A percentile compares a stretch with the other conserved stretches of the same genome.
Evolutionary conservation across 2,113 vertebrate genomes (phyloP).

Genomic region (Neogale vison): DNA sequence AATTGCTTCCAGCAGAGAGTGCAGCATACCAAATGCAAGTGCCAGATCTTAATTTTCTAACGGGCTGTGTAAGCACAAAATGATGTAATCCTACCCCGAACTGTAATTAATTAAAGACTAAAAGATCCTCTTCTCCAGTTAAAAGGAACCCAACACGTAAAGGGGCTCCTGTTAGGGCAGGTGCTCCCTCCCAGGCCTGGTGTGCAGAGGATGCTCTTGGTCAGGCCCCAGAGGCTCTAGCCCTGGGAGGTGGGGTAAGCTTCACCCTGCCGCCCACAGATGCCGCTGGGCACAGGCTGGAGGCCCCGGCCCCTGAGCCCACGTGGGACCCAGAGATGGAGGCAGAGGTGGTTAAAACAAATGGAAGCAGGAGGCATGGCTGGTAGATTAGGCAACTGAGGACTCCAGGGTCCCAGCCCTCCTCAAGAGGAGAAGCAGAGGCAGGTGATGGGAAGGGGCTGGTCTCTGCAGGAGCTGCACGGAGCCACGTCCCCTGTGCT

Average conservation of each 20-base stretch:
- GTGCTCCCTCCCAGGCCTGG: not conserved
- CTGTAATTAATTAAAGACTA: not conserved
- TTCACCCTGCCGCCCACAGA: not conserved
- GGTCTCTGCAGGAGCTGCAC: not conserved
- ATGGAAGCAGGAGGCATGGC: not conserved
- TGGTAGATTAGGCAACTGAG: not conserved
- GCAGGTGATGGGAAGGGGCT: not conserved
- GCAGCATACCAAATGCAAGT: not conserved
- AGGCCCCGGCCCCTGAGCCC: not conserved
- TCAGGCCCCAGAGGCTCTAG: fast-evolving
- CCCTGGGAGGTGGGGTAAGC: fast-evolving
- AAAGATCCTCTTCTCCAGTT: not conserved
- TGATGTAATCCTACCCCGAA: not conserved
- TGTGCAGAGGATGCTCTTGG: not conserved
- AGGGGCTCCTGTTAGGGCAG: not conserved
- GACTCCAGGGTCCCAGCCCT: fast-evolving
- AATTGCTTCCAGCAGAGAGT: not conserved
- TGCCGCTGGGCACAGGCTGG: fast-evolving
- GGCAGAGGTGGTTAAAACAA: not conserved
- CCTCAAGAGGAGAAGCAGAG: not conserved
- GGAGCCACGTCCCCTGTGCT: fast-evolving
- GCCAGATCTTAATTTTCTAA: not conserved
- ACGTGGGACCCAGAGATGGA: too few species aligned
- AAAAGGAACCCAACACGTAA: not conserved
- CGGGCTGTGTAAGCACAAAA: not conserved